Evolutionary conservation across 2,797 vertebrate species (phyloP).

Genomic region (Emydoidea blandingii): DNA sequence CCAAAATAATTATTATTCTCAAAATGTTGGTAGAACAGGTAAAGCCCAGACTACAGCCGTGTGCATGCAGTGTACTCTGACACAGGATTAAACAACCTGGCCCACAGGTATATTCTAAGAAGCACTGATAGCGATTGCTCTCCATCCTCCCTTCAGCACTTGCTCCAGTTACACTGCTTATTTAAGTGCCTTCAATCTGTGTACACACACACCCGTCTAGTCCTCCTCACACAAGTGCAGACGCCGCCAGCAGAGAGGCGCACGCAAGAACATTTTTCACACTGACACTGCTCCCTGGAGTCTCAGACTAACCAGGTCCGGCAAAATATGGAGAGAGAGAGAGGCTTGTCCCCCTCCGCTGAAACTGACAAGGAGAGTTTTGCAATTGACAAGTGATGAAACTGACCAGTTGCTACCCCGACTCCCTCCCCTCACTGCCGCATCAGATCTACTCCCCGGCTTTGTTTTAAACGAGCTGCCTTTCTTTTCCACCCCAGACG

Average conservation of each 20-base stretch:
- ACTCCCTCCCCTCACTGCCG: background rate
- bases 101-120: background rate
- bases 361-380: background rate
- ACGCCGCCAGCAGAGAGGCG: background rate
- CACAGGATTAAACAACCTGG: background rate
- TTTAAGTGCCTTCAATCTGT: background rate
- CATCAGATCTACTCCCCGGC: background rate
- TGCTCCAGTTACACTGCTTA: background rate
- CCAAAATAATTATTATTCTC: slow-evolving; percentile 38
- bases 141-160: background rate
- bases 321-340: background rate
- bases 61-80: slow-evolving; percentile 43
- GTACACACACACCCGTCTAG: background rate
- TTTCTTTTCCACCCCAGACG: background rate
- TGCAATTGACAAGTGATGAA: background rate
- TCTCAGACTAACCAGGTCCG: background rate
- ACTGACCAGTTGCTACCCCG: background rate
- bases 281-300: background rate
- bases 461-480: background rate
- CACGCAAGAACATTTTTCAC: rapidly evolving
- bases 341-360: background rate
- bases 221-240: background rate
- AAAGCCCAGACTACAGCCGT: background rate
- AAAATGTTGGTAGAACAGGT: slow-evolving; percentile 29
- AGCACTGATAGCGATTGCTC: no score